Evolutionary conservation across 2,113 vertebrate genomes (phyloP), one percentile per base, ranked within the genome.

Genomic region (Grantiella picta): DNA sequence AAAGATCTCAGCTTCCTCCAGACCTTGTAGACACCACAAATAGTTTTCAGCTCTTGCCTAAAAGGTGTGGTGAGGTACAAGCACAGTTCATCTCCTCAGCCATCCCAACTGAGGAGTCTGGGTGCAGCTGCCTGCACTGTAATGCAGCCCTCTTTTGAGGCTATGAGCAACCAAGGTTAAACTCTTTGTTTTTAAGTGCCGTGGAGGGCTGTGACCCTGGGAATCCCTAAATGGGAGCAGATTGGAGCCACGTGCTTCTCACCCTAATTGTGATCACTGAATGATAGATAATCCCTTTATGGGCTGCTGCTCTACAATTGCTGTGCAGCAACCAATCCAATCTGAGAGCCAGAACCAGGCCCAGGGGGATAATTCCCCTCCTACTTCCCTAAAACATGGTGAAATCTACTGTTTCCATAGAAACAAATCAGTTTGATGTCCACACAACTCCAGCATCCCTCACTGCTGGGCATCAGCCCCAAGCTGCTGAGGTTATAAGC

Each of bases 331-430:
- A 81, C 87, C 94, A 93, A 90, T 92, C 86, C 93, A 81, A 73
- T 86, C 69, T 1, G 50, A 86, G 76, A 53, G 78, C n/a, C 61
- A 71, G 44, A 87, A 77, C 56, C 81, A 89, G 80, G 66, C 85
- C 84, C 56, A 77, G 40, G 35, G 86, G 85, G 47, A 86, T 91
- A 77, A 95, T 78, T 95, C 89, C 85, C 83, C 91, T 95, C 87
- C 89, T 82, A 80, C 82, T 79, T 87, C 82, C 63, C 94, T 85
- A 88, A 49, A 92, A 69, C 82, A 87, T 29, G 77, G 96, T 86
- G 69, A 97, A 82, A 97, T 97, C 95, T 64, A 56, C 47, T 40
- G 97, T 98, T 98, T 95, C 97, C 95, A 97, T 97, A 94, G 97
- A 84, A 98, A 98, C 97, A 82, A 96, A 95, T 83, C 92, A 89